Base-by-base conservation (phyloP, 2,888 invertebrate species). In the Heteromyza rotundicornis region DNA sequence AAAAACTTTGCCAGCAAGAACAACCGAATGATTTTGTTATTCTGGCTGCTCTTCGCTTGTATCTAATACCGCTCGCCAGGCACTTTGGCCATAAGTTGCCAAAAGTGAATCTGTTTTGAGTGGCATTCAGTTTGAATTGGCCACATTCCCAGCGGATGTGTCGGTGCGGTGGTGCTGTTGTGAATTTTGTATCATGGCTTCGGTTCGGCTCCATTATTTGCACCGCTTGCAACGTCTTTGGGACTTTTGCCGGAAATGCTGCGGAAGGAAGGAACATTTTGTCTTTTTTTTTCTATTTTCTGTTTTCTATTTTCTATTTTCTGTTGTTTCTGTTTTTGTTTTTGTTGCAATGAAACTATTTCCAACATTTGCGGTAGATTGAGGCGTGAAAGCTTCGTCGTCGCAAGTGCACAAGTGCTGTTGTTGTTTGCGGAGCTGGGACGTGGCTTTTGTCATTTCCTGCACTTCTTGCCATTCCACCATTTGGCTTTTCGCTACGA, bases 71-170 rank as follows among this genome's bases (percentile, higher is more conserved):
- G 32, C 17, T 2, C 16, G 50, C 72, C 60, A 24, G 40, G 22
- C 27, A 53, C 57, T 57, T 59, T 58, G 54, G 61, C 56, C 60
- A 72, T 74, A 67, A 70, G 74, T 66, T 73, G 77, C 73, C 67
- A 52, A 74, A 72, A 72, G 69, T 71, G 77, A 74, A 74, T 77
- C 74, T 71, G 74, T 74, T 77, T 75, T 74, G 68, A 79, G 72
- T 75, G 65, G 63, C 66, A 69, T 66, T 69, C 68, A 70, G 64
- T 71, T 8, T 62, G 65, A 71, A 71, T 69, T 72, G 70, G 70
- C 70, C 67, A 63, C 65, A 65, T 65, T 64, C 71, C 70, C 67
- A 59, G 35, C 22, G 49, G 57, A 47, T 36, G 49, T 27, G 57
- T 63, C 52, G 36, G 23, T 36, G 32, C 40, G 10, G 36, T 40